Conservation (phyloP, 2,113 vertebrate genomes). For the Camelus bactrianus region DNA sequence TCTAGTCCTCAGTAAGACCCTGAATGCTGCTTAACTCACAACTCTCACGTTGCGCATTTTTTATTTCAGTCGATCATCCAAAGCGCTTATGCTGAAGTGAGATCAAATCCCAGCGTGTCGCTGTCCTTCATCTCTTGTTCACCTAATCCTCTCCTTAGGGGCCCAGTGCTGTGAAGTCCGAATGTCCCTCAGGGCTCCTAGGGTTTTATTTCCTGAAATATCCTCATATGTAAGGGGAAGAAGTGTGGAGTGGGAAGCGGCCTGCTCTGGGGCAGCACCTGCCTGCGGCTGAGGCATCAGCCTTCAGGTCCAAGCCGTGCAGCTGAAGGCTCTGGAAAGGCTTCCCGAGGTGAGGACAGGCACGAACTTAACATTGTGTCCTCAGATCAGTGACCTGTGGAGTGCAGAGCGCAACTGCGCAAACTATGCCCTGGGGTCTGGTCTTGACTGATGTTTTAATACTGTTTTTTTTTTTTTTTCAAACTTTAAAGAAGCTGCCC, state of each 20-base stretch:
- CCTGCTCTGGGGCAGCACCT: too few relatives aligned
- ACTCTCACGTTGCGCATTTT: neutral
- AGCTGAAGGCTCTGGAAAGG: neutral
- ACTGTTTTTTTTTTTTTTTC: neutral
- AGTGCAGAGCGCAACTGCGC: neutral
- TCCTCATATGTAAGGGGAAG: neutral
- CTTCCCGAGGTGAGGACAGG: neutral
- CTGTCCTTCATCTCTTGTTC: neutral
- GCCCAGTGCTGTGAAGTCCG: neutral
- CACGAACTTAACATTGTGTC: neutral
- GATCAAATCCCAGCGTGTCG: neutral
- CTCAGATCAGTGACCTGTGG: neutral
- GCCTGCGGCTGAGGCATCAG: neutral
- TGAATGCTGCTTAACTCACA: neutral
- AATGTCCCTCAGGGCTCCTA: neutral
- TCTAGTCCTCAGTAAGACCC: neutral
- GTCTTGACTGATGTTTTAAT: neutral
- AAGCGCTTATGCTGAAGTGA: neutral
- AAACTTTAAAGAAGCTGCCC: neutral
- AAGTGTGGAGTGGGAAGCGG: accelerated
- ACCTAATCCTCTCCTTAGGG: neutral
- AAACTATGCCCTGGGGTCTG: neutral
- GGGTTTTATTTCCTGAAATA: neutral
- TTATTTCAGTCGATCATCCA: neutral
- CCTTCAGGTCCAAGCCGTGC: neutral